Evolutionary conservation across 1,140 invertebrate species (phyloP), one percentile per base, ranked within the genome.

Genomic region (Mizuhopecten yessoensis): DNA sequence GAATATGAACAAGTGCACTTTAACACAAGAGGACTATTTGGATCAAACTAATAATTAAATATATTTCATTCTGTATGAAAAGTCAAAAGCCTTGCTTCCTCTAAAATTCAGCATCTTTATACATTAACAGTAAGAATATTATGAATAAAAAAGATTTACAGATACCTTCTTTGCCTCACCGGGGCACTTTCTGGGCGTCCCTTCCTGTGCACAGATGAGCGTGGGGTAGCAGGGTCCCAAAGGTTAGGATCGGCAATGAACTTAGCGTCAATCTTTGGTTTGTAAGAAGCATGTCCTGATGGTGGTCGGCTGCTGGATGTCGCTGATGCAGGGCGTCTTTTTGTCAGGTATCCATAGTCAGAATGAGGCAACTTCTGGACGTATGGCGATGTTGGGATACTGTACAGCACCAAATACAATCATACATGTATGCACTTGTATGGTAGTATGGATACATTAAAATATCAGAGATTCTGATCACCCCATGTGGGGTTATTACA

Each of bases 181-280:
- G 95, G 95, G 34, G 95, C 95, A 92, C 95, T 96, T 15, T 92
- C 90, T 36, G 95, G 94, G 36, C 95, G 90, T 86, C 90, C 57
- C 88, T 92, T 91, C 42, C 86, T 36, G 88, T 87, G 45, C 0
- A 91, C 90, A 75, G 93, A 91, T 33, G 93, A 90, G 23, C 95
- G 89, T 29, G 96, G 96, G 13, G 95, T 95, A 0, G 94, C 95
- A 13, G 95, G 95, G 87, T 96, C 96, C 95, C 96, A 96, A 75
- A 96, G 34, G 75, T 86, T 94, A 5, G 94, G 93, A 87, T 96
- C 95, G 39, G 95, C 95, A 34, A 96, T 96, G 88, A 96, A 96
- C 89, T 96, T 96, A 34, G 95, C 92, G 93, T 96, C 96, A 90
- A 96, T 96, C 90, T 96, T 96, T 17, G 95, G 96, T 93, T 95